Evolutionary conservation across 2,113 vertebrate genomes (phyloP), one percentile per base, ranked within the genome.

Genomic region (Octodon degus): DNA sequence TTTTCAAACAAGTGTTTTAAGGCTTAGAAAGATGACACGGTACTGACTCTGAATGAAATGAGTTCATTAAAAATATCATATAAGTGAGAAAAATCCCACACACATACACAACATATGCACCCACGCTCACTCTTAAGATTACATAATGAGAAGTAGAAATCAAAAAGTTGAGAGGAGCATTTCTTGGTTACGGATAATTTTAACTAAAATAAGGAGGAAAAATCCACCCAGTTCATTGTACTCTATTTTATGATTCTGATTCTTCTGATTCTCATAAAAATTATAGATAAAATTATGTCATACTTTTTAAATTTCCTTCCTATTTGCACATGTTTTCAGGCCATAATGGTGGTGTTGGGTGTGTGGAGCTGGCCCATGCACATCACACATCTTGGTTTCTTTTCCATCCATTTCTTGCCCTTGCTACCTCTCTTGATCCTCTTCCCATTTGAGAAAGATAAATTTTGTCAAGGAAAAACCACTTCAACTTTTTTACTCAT

Each of bases 1-100:
- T 89, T 93, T 80, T 25, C 83, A 89, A 89, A 89, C 47, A 30
- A 91, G n/a, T 82, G 20, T 55, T 89, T 87, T 58, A 72, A 96
- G 13, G n/a, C 2, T n/a, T 14, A 58, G 16, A 82, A 74, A 74
- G 25, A 43, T 40, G 37, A 83, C 2, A 68, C n/a, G 27, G 43
- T 65, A n/a, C 77, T 32, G 20, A 89, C 96, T 65, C 32, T 63
- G 2, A 2, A 74, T 43, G 10, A 74, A 74, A 74, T 74, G 9
- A 89, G 34, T 12, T 86, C 37, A 87, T 68, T 8, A 77, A 68
- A 74, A 32, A 20, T 70, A 70, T 77, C 10, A 58, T 72, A 82
- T 93, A 84, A 93, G 13, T 93, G 20, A n/a, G 4, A 43, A 96
- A 89, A 72, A 12, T 55, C 55, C 72, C 7, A 83, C 27, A 68